Percentiles rank a stretch among this genome's conserved stretches.
These are phyloP conservation scores for Micrastur ruficollis DNA, from an alignment of 2,797 vertebrate species.

Conservation along the genomic window DNA sequence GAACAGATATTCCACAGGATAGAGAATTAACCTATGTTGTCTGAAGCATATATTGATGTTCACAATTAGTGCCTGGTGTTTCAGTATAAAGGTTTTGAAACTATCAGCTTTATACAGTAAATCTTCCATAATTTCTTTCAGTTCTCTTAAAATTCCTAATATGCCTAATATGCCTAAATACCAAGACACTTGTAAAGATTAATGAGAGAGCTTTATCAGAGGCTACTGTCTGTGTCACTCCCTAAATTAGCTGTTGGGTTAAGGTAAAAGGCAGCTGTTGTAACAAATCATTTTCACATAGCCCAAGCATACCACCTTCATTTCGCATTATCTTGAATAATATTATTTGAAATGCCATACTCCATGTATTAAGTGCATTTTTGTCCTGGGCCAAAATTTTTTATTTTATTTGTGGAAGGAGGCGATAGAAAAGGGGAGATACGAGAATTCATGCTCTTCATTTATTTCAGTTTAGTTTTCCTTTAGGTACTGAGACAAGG, in stretches of 20 bases:
- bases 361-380: not conserved
- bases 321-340: not conserved
- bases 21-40: not conserved
- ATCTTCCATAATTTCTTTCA: not conserved
- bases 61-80: not conserved
- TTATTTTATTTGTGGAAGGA: not conserved
- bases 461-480: not conserved
- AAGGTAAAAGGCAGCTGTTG: not conserved
- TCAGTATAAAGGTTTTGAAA: not conserved
- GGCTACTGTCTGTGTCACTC: not conserved
- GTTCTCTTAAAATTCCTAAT: not conserved
- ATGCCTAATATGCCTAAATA: not conserved
- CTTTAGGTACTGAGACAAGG: not conserved
- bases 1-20: not conserved
- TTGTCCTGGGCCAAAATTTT: not conserved
- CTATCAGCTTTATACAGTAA: not conserved
- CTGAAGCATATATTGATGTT: not conserved
- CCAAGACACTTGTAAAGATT: not conserved
- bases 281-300: not conserved
- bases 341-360: not conserved
- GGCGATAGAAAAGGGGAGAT: not conserved
- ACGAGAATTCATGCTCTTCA: not conserved
- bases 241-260: not conserved
- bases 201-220: not conserved
- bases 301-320: not conserved